Evolutionary conservation across 2,888 invertebrate species (phyloP).

Genomic region (Drosophila kokeensis): DNA sequence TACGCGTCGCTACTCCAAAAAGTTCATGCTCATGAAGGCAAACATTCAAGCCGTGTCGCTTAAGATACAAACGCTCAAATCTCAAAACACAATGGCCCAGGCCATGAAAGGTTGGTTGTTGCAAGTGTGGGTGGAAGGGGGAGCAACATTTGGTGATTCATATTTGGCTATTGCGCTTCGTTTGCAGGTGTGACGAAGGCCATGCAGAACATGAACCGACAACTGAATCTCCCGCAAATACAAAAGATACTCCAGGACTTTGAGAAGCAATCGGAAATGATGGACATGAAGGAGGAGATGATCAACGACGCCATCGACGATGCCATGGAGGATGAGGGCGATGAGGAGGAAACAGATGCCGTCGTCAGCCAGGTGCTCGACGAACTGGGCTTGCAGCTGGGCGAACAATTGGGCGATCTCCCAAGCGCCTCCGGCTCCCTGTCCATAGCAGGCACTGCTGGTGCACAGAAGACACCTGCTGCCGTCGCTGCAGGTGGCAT

Average conservation of each 20-base stretch:
- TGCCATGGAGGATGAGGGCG: constrained; percentile 99
- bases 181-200: constrained; percentile 94
- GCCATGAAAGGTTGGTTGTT: constrained; percentile 93
- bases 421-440: constrained; percentile 89
- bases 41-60: constrained; percentile 99
- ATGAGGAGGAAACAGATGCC: constrained; percentile 98
- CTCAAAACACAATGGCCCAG: constrained; percentile 99
- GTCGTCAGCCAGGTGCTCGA: constrained; percentile 98
- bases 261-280: constrained; percentile 99
- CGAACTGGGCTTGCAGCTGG: constrained; percentile 97
- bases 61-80: constrained; percentile 98
- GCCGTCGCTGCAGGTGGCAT: constrained; percentile 85
- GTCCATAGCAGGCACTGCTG: constrained; percentile 87
- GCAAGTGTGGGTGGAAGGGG: neutral
- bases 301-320: constrained; percentile 99
- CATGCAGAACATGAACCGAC: constrained; percentile 99
- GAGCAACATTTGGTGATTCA: constrained; percentile 12
- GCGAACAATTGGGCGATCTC: constrained; percentile 95
- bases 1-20: constrained; percentile 97
- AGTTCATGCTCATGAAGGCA: constrained; percentile 99
- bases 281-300: constrained; percentile 99
- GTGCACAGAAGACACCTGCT: constrained; percentile 88
- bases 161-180: neutral
- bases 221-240: constrained; percentile 98
- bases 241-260: constrained; percentile 98